A percentile compares a stretch with the other conserved stretches of the same genome.
Evolutionary conservation across 2,888 invertebrate genomes (phyloP).

Genomic region (Sialis lutaria): DNA sequence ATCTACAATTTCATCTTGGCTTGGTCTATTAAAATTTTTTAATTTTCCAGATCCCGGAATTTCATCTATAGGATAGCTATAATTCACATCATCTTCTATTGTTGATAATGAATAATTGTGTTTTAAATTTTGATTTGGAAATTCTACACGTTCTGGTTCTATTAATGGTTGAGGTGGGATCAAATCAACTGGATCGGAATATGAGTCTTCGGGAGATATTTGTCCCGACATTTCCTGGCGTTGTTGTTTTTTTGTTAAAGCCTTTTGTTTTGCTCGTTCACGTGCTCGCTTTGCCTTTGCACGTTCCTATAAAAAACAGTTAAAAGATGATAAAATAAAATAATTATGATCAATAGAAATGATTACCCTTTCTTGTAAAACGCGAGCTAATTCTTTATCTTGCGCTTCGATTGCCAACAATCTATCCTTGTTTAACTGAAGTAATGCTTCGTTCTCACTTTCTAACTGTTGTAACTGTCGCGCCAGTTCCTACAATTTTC

Average conservation of each 20-base stretch:
- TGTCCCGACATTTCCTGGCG: constrained; percentile 19
- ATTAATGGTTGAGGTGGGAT: constrained; percentile 19
- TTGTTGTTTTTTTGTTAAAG: constrained; percentile 30
- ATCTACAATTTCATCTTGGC: neutral
- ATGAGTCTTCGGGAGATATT: constrained; percentile 25
- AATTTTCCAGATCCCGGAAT: neutral
- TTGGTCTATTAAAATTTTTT: neutral
- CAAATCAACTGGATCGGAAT: constrained; percentile 36
- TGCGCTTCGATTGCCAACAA: constrained; percentile 62
- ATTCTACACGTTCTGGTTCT: constrained; percentile 10
- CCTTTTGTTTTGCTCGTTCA: constrained; percentile 48
- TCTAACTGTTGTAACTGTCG: constrained; percentile 58
- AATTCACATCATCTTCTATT: constrained; percentile 22
- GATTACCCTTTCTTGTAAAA: constrained; percentile 47
- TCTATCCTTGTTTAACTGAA: constrained; percentile 38
- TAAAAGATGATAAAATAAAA: neutral
- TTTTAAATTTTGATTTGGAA: constrained; percentile 5
- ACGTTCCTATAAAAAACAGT: constrained; percentile 32
- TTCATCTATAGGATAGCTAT: constrained; percentile 24
- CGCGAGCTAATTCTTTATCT: constrained; percentile 58
- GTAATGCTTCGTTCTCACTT: constrained; percentile 41
- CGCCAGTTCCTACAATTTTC: constrained; percentile 43
- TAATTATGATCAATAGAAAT: constrained; percentile 1
- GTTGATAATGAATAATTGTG: constrained; percentile 22
- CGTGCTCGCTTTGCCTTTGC: constrained; percentile 50